Percentiles rank a stretch among this genome's conserved stretches.
Evolutionary conservation across 92 coral and sea anemone genomes (phyloP).

Genomic region (Palythoa heliodiscus): DNA sequence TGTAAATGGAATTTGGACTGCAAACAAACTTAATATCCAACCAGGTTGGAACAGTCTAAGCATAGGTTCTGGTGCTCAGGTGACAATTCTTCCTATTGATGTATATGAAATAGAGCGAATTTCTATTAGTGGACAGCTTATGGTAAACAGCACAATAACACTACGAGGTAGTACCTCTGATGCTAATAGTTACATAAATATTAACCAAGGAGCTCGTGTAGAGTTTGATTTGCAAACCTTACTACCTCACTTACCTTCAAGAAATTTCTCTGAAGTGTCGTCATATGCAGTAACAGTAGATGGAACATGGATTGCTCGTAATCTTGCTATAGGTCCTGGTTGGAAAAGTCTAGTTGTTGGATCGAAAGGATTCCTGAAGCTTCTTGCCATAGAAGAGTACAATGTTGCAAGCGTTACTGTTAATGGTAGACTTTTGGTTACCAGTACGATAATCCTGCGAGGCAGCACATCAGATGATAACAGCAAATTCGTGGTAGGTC

Average conservation of each 20-base stretch:
- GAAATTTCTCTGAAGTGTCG: constrained; percentile 17
- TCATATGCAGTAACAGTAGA: constrained; percentile 23
- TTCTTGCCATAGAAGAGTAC: constrained; percentile 48
- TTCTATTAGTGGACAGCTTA: no score
- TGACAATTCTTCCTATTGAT: no score
- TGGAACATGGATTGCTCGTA: constrained; percentile 40
- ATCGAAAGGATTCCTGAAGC: constrained; percentile 27
- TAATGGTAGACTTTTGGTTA: constrained; percentile 63
- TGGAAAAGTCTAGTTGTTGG: constrained; percentile 36
- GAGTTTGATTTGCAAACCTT: constrained; percentile 17
- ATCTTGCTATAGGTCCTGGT: constrained; percentile 23
- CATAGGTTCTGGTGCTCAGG: no score
- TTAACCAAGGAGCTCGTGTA: constrained; percentile 32
- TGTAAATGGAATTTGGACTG: constrained; percentile 28
- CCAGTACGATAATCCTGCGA: constrained; percentile 62
- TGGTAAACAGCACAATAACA: no score
- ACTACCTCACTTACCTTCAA: constrained; percentile 23
- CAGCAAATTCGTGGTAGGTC: constrained; percentile 54
- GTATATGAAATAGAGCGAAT: no score
- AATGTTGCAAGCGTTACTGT: constrained; percentile 54
- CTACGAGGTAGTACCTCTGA: constrained; percentile 5
- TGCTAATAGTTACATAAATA: constrained; percentile 7
- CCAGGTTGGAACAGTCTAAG: constrained; percentile 45
- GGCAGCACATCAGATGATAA: constrained; percentile 71
- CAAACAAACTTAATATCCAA: constrained; percentile 26